phyloP scores from a whole-genome alignment of 92 coral and sea anemone genomes.

The Desmophyllum pertusum region DNA sequence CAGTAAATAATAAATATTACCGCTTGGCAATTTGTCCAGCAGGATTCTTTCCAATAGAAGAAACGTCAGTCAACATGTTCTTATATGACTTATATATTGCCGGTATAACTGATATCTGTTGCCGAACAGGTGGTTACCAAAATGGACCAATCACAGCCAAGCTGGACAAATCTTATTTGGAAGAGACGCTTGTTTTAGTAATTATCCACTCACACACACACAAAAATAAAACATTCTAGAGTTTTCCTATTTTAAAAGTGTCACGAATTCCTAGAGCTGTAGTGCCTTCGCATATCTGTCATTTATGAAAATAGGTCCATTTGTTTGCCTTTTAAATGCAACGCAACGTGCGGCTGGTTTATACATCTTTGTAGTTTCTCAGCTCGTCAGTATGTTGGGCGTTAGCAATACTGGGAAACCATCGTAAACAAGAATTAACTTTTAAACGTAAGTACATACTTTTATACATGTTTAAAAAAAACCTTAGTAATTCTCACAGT shows the following conservation, averaged over 20 bases:
- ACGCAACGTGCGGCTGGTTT: neutral
- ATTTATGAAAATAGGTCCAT: neutral
- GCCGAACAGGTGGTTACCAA: conserved; percentile 27
- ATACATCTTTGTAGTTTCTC: neutral
- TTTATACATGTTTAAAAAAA: neutral
- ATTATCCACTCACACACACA: conserved; percentile 14
- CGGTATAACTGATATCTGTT: neutral
- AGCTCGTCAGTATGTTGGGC: conserved; percentile 9
- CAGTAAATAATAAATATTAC: neutral
- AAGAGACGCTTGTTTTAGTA: conserved; percentile 11
- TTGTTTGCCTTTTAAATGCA: neutral
- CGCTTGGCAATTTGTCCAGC: neutral
- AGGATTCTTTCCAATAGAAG: neutral
- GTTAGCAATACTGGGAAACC: neutral
- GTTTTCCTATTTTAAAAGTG: neutral
- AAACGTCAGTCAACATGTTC: neutral
- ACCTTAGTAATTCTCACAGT: neutral
- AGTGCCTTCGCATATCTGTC: neutral
- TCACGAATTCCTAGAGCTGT: neutral
- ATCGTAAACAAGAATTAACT: conserved; percentile 2
- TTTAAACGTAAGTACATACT: conserved; percentile 20
- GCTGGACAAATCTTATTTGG: conserved; percentile 6
- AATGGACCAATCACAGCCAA: conserved; percentile 10
- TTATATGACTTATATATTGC: neutral
- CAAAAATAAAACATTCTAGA: neutral